Conservation (phyloP, 2,888 invertebrate species). For the Caradrina kadenii region DNA sequence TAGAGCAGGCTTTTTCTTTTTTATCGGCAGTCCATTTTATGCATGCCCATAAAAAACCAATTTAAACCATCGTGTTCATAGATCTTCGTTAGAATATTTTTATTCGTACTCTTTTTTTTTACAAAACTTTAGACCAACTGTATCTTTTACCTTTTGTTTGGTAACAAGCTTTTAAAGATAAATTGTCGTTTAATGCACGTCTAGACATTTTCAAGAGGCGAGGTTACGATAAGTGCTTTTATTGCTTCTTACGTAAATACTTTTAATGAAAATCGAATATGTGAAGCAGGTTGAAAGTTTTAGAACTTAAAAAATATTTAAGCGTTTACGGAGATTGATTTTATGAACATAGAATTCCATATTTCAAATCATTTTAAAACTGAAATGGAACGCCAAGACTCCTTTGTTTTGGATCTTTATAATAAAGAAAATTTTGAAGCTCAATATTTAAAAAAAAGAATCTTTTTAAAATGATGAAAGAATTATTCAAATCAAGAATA, state of each 20-base stretch:
- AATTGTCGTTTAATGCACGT: constrained; percentile 28
- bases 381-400: too few relatives aligned
- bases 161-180: constrained; percentile 23
- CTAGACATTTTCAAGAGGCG: constrained; percentile 24
- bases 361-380: too few relatives aligned
- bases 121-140: constrained; percentile 15
- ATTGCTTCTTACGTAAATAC: constrained; percentile 22
- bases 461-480: too few relatives aligned
- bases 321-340: constrained; percentile 21
- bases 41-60: constrained; percentile 73
- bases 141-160: constrained; percentile 17
- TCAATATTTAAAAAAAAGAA: too few relatives aligned
- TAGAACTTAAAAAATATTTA: constrained; percentile 15
- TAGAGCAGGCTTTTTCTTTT: constrained; percentile 78
- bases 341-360: too few relatives aligned
- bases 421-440: too few relatives aligned
- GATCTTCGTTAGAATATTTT: constrained; percentile 59
- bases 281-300: constrained; percentile 8
- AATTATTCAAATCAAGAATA: too few relatives aligned
- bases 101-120: constrained; percentile 35
- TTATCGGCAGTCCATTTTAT: constrained; percentile 74
- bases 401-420: too few relatives aligned
- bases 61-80: constrained; percentile 67
- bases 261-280: constrained; percentile 17
- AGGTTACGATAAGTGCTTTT: constrained; percentile 7